Evolutionary conservation across 2,113 vertebrate species (phyloP).

Genomic region (Bubalus kerabau): DNA sequence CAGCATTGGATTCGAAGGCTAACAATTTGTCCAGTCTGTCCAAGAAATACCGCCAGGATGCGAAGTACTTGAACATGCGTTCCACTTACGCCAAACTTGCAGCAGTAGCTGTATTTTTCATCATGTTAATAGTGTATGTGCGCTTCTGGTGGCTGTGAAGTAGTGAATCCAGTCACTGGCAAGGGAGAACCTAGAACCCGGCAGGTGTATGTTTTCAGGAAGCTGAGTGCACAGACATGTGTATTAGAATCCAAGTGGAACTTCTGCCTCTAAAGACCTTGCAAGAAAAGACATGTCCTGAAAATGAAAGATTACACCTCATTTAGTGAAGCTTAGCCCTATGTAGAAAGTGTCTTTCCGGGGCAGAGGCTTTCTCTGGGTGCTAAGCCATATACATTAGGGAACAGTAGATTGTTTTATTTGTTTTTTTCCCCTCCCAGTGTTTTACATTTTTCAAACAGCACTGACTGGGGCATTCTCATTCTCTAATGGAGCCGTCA

Average conservation of each 20-base stretch:
- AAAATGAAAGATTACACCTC: constrained; percentile 64
- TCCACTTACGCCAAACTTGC: constrained; percentile 98
- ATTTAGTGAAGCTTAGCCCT: constrained; percentile 68
- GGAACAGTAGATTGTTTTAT: constrained; percentile 63
- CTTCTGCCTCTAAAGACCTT: constrained; percentile 63
- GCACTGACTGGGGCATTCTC: constrained; percentile 31
- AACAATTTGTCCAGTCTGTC: constrained; percentile 97
- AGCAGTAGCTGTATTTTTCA: constrained; percentile 94
- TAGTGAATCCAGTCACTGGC: neutral
- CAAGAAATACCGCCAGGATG: constrained; percentile 98
- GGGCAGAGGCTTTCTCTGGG: constrained; percentile 76
- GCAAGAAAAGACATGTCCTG: constrained; percentile 67
- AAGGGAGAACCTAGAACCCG: constrained; percentile 70
- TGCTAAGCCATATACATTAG: constrained; percentile 59
- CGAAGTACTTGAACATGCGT: constrained; percentile 98
- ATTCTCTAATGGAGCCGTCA: constrained; percentile 47
- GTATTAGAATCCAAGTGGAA: constrained; percentile 80
- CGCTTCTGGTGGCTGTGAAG: constrained; percentile 99
- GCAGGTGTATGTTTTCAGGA: constrained; percentile 76
- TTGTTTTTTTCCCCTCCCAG: constrained; percentile 13
- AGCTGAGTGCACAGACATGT: constrained; percentile 76
- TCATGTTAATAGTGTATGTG: constrained; percentile 98
- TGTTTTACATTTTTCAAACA: constrained; percentile 27
- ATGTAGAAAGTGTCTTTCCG: constrained; percentile 66
- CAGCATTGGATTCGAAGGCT: constrained; percentile 98